These are phyloP conservation scores for Coilia nasus DNA, from an alignment of 2,797 vertebrate genomes.

Conservation along the genomic window DNA sequence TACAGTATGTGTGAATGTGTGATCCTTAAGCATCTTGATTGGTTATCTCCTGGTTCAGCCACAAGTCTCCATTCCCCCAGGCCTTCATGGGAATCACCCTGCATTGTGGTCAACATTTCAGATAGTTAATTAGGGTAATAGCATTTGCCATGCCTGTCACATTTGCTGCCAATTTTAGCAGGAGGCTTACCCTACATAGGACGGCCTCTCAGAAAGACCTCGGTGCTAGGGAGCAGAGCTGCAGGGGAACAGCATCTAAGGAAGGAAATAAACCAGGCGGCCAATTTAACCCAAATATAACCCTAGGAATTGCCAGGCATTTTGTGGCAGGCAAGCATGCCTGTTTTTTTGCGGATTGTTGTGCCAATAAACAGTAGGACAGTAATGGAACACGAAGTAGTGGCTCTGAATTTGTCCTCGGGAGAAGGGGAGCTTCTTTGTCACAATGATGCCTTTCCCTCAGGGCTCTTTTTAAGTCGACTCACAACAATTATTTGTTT, in stretches of 20 bases:
- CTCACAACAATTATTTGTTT: not conserved
- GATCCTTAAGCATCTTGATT: slow-evolving; percentile 6
- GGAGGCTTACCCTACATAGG: slow-evolving; percentile 47
- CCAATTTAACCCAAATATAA: slow-evolving; percentile 16
- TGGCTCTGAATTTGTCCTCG: not conserved
- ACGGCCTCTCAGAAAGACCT: not conserved
- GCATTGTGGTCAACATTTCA: slow-evolving; percentile 58
- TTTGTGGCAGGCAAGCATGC: not conserved
- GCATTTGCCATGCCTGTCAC: slow-evolving; percentile 53
- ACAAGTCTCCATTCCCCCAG: not conserved
- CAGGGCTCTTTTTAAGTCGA: slow-evolving; percentile 1
- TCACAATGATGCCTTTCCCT: not conserved
- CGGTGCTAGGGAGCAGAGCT: not conserved
- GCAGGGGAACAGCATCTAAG: not conserved
- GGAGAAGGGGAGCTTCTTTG: not conserved
- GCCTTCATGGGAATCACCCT: slow-evolving; percentile 1
- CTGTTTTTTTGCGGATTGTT: not conserved
- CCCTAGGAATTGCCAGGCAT: not conserved
- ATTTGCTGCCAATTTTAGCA: slow-evolving; percentile 45
- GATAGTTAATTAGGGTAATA: slow-evolving; percentile 57
- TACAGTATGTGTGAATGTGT: not conserved
- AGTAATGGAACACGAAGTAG: not conserved
- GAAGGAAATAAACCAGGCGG: not conserved
- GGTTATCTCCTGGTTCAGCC: not conserved
- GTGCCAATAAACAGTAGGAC: not conserved